A percentile compares a stretch with the other conserved stretches of the same genome.
Evolutionary conservation across 2,888 invertebrate genomes (phyloP).

Genomic region (Hedya salicella): DNA sequence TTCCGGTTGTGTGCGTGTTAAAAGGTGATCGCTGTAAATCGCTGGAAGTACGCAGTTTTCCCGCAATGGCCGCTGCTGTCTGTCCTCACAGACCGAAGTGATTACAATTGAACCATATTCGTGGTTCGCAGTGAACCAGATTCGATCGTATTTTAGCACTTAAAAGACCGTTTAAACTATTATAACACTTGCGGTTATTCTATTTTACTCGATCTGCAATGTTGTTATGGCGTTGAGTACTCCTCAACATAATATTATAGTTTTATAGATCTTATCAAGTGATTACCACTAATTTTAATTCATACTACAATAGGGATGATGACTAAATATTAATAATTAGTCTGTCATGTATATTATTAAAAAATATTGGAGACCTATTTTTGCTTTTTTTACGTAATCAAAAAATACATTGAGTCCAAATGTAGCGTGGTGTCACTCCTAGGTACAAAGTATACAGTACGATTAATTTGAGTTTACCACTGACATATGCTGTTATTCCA

Average conservation of each 20-base stretch:
- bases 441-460: no score
- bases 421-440: no score
- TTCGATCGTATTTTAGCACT: background rate
- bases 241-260: background rate
- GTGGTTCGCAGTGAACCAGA: background rate
- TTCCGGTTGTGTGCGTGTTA: background rate
- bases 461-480: no score
- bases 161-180: background rate
- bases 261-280: conserved; percentile 1
- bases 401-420: no score
- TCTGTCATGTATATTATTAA: no score
- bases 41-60: no score
- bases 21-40: background rate
- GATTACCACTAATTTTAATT: conserved; percentile 8
- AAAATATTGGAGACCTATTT: no score
- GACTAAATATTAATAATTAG: no score
- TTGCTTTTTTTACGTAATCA: no score
- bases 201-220: background rate
- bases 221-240: conserved; percentile 20
- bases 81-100: no score
- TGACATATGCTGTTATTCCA: no score
- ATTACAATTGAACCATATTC: background rate
- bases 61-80: no score
- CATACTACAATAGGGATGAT: background rate
- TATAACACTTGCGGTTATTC: background rate